Percentiles rank a stretch among this genome's conserved stretches.
These are phyloP conservation scores for Hippocampus barbouri DNA, from an alignment of 2,113 vertebrate species.

Conservation along the genomic window DNA sequence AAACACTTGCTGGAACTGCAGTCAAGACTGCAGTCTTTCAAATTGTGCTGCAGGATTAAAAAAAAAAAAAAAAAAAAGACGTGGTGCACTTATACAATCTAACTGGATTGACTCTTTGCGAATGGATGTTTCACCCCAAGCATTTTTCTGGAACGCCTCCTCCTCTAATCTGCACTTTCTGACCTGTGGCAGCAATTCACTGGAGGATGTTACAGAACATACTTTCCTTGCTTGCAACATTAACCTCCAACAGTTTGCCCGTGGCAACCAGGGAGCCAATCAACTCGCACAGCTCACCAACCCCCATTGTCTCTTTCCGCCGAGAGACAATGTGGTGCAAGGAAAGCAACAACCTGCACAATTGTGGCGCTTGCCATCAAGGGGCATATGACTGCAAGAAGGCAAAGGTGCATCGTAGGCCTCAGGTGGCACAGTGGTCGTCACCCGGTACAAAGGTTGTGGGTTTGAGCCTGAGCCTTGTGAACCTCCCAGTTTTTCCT, in stretches of 20 bases:
- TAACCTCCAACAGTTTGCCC: conserved; percentile 50
- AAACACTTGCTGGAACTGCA: not conserved
- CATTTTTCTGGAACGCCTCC: conserved; percentile 1
- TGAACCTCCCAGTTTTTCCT: too few species aligned
- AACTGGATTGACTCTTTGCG: not conserved
- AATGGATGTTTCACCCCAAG: not conserved
- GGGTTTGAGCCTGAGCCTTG: conserved; percentile 9
- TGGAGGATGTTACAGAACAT: conserved; percentile 24
- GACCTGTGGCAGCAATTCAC: not conserved
- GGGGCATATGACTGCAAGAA: conserved; percentile 47
- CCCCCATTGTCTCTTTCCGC: conserved; percentile 28
- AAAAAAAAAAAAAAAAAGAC: too few species aligned
- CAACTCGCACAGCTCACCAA: conserved; percentile 43
- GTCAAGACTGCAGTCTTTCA: too few species aligned
- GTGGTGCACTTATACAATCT: not conserved
- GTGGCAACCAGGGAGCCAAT: conserved; percentile 48
- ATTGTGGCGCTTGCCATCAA: conserved; percentile 47
- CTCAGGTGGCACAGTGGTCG: conserved; percentile 27
- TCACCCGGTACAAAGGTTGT: too few species aligned
- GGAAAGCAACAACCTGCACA: conserved; percentile 48
- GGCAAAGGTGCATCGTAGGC: conserved; percentile 26
- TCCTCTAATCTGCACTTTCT: conserved; percentile 4
- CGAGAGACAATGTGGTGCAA: conserved; percentile 37
- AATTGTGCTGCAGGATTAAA: not conserved
- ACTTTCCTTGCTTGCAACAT: conserved; percentile 44